Base-by-base conservation (phyloP, 1,140 invertebrate species). In the Drosophila miranda region DNA sequence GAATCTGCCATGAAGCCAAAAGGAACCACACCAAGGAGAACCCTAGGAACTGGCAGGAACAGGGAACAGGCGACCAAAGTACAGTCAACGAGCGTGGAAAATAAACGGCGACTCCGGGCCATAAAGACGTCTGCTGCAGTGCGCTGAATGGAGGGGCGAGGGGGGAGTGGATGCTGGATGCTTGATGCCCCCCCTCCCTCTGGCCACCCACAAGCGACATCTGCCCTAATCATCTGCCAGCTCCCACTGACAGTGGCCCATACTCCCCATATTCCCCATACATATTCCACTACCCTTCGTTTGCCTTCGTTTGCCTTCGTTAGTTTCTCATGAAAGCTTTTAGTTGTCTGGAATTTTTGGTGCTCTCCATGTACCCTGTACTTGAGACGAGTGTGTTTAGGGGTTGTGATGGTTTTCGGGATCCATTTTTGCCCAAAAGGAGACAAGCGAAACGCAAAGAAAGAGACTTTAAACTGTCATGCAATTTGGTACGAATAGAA, bases 281-380 rank as follows among this genome's bases (percentile, higher is more conserved):
- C 41, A 6, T 23, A 14, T 11, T 19, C 23, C 50, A 7, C 28
- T 30, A 16, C 19, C 8, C 34, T 30, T 45, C 48, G 43, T 57
- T 67, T 44, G 55, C 8, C 34, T 30, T 45, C 48, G 43, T 57
- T 67, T 44, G 55, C 70, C 54, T 56, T 58, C 54, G 77, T 77
- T 87, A 87, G 82, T 82, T 87, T 82, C 63, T 62, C 82, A 72
- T 87, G 83, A 87, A 87, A 87, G 82, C 82, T 86, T 86, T 86
- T 87, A 78, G 82, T 87, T 87, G 82, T 87, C 82, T 87, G 75
- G 68, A 87, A 82, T 82, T 86, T 84, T 86, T 64, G 81, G 68
- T 67, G 77, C 75, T 67, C 66, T 75, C 42, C 9, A 3, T 1
- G 13, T 54, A 73, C 72, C 81, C 82, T 42, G 44, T 16, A 13